Conservation (phyloP, 2,113 vertebrate genomes). For the Burhinus bistriatus region DNA sequence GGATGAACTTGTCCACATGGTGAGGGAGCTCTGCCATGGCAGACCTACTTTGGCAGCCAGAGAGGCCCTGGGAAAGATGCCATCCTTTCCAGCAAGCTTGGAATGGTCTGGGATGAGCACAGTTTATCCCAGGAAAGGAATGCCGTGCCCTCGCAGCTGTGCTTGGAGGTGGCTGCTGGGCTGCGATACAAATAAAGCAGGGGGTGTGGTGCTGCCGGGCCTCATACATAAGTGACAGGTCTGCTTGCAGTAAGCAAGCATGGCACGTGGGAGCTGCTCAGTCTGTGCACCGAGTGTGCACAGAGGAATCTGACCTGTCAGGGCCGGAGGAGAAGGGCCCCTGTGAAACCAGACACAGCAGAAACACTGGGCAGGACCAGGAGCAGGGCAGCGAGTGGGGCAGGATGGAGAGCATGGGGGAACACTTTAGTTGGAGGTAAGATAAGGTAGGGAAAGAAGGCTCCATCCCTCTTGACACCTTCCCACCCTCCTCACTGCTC, state of each 20-base stretch:
- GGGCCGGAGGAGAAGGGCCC: fast-evolving
- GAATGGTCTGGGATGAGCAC: background rate
- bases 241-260: background rate
- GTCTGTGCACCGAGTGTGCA: fast-evolving
- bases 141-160: fast-evolving
- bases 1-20: background rate
- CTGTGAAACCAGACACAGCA: background rate
- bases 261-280: background rate
- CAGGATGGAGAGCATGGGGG: background rate
- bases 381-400: background rate
- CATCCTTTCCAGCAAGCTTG: background rate
- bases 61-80: background rate
- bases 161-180: background rate
- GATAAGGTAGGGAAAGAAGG: background rate
- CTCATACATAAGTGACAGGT: fast-evolving
- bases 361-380: background rate
- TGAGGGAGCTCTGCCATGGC: background rate
- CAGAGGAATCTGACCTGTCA: background rate
- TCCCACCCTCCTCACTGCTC: background rate
- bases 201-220: background rate
- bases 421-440: background rate
- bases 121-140: background rate
- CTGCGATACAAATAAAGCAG: background rate
- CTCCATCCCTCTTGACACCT: background rate
- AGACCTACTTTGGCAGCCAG: background rate